Percentiles rank a stretch among this genome's conserved stretches.
These are phyloP conservation scores for Gallinago nigripennis DNA, from an alignment of 2,797 vertebrate species.

Conservation along the genomic window DNA sequence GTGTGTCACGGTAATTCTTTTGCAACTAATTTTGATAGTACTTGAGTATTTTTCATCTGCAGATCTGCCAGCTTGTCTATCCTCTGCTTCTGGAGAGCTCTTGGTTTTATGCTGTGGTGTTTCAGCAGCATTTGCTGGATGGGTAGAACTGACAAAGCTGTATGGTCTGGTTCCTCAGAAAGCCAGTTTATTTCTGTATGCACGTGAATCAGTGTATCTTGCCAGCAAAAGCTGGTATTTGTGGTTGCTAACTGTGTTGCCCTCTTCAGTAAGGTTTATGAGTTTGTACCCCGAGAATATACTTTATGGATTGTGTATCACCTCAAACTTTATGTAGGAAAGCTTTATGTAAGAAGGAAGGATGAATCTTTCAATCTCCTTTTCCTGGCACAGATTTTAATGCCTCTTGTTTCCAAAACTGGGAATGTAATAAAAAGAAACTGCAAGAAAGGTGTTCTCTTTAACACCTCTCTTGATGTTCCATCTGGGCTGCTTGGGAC, in stretches of 20 bases:
- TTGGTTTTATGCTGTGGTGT: not conserved
- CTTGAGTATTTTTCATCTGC: not conserved
- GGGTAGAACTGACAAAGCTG: not conserved
- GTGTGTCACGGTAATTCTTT: accelerated
- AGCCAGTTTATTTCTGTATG: not conserved
- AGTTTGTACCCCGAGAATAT: not conserved
- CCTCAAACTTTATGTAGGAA: not conserved
- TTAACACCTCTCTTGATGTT: constrained; percentile 33
- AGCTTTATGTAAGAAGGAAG: constrained; percentile 12
- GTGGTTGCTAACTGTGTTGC: not conserved
- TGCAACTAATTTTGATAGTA: not conserved
- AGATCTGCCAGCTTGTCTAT: not conserved
- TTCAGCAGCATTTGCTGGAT: not conserved
- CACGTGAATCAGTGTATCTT: not conserved
- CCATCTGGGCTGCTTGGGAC: constrained; percentile 46
- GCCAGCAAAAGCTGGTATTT: not conserved
- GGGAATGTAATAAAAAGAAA: constrained; percentile 19
- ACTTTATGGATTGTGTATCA: accelerated
- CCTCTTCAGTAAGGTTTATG: not conserved
- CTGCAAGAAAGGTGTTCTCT: constrained; percentile 30
- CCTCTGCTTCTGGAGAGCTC: not conserved
- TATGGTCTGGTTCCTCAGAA: not conserved
- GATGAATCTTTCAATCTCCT: not conserved
- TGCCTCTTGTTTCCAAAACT: constrained; percentile 30
- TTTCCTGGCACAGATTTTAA: constrained; percentile 30